phyloP scores from a whole-genome alignment of 2,797 vertebrate genomes.

The Triplophysa yarkandensis region DNA sequence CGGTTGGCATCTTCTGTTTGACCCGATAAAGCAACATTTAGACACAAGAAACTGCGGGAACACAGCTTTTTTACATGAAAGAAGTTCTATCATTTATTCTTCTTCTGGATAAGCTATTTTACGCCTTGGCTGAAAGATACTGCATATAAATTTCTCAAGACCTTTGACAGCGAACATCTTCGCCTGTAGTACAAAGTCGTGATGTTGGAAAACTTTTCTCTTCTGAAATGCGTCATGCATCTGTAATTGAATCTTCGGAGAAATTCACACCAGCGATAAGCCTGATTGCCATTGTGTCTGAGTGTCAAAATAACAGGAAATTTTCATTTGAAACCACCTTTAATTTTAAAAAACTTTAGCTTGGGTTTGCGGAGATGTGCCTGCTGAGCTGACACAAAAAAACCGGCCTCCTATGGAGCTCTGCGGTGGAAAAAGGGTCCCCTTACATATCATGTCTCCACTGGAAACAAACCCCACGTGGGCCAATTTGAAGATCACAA shows the following conservation, averaged over 20 bases:
- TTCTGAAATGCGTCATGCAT: background rate
- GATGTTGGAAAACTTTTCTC: background rate
- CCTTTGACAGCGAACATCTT: constrained; percentile 3
- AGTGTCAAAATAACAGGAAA: background rate
- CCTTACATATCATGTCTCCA: constrained; percentile 33
- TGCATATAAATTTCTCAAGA: constrained; percentile 14
- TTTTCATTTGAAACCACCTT: background rate
- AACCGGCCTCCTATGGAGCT: constrained; percentile 10
- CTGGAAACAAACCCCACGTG: constrained; percentile 7
- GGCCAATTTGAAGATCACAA: constrained; percentile 46
- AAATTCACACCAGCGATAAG: background rate
- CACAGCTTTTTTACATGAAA: constrained; percentile 6
- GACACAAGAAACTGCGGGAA: constrained; percentile 7
- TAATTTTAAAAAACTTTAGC: constrained; percentile 20
- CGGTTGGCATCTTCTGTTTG: constrained; percentile 39
- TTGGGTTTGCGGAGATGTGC: constrained; percentile 4
- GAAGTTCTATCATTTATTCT: background rate
- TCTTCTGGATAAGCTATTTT: background rate
- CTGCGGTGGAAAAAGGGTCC: constrained; percentile 11
- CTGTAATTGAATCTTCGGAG: constrained; percentile 4
- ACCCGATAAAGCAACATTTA: constrained; percentile 46
- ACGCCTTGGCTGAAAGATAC: background rate
- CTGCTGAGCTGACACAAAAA: constrained; percentile 34
- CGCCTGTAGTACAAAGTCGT: background rate
- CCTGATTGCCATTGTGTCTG: background rate